phyloP scores from a whole-genome alignment of 1,140 invertebrate genomes.

The Trialeurodes vaporariorum region DNA sequence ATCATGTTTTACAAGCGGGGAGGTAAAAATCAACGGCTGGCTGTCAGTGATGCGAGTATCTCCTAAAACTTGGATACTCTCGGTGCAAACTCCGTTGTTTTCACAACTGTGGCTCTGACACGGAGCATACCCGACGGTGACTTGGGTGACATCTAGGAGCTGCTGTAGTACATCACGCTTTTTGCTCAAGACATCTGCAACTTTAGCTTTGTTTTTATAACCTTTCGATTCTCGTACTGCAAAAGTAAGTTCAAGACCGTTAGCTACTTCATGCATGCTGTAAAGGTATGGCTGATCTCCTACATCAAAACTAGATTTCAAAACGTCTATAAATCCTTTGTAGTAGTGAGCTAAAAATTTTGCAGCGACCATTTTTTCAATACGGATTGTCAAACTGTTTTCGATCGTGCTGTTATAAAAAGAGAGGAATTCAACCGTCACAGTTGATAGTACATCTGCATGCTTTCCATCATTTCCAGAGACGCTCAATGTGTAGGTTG shows the following conservation, averaged over 20 bases:
- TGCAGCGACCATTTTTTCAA: constrained; percentile 55
- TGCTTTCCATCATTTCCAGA: constrained; percentile 83
- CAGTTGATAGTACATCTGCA: constrained; percentile 66
- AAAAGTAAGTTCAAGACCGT: constrained; percentile 55
- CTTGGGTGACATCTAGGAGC: constrained; percentile 43
- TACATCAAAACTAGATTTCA: constrained; percentile 49
- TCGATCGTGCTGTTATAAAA: constrained; percentile 72
- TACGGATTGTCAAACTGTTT: constrained; percentile 64
- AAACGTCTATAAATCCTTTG: constrained; percentile 51
- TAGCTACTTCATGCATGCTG: constrained; percentile 53
- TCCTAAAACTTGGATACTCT: constrained; percentile 53
- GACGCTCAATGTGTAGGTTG: constrained; percentile 58
- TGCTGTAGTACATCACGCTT: constrained; percentile 50
- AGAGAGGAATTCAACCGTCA: constrained; percentile 64
- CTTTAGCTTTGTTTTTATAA: constrained; percentile 47
- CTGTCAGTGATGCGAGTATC: constrained; percentile 61
- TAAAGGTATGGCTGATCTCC: constrained; percentile 55
- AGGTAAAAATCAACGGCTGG: constrained; percentile 62
- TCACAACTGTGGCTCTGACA: constrained; percentile 55
- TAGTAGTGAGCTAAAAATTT: constrained; percentile 65
- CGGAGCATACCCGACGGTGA: constrained; percentile 56
- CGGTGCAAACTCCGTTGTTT: constrained; percentile 63
- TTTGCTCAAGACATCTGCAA: constrained; percentile 46
- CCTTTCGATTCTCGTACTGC: constrained; percentile 42
- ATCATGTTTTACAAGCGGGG: constrained; percentile 61